Base-by-base conservation (phyloP, 2,797 vertebrate genomes). In the Ammospiza maritima region DNA sequence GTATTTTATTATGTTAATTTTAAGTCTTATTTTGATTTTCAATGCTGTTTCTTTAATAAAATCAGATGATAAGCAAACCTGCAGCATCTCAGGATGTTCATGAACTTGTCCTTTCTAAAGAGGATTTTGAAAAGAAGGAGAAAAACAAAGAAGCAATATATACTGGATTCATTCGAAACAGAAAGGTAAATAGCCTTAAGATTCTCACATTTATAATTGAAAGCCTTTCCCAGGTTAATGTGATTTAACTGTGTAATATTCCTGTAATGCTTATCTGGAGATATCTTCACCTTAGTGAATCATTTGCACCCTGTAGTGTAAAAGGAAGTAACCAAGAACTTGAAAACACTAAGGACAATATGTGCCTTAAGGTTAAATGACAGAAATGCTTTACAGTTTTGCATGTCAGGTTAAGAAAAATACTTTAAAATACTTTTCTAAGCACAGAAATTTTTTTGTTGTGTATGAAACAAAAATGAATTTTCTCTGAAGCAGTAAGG, bases 61-160 rank as follows among this genome's bases (percentile, higher is more conserved):
- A 96, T 88, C 97, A 98, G 99, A 99, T 99, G 98, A 99, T 99
- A 94, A 99, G 97, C 92, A 99, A 99, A 95, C 97, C 99, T 54
- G 90, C 86, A 32, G 74, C 96, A 82, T 99, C 98, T 76, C 98
- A 98, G 88, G 99, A 99, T 97, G 99, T 99, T 84, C 99, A 99
- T 80, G 99, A 99, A 65, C 98, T 99, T 96, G 47, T 99, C 36
- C 96, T 99, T 93, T 99, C 99, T 69, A 98, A 99, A 97, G 98
- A 99, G 42, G 98, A 99, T 75, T 99, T 99, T 98, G 98, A 99
- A 97, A 98, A 96, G 89, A 99, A 98, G 93, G 99, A 98, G 91
- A 98, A 95, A 94, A 99, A 99, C 86, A 99, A 98, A 86, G 98
- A 99, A 87, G 97, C 98, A 20, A 98, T 99, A 95, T 99, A 98